Conservation (phyloP, 2,888 invertebrate species). For the Steinernema carpocapsae region DNA sequence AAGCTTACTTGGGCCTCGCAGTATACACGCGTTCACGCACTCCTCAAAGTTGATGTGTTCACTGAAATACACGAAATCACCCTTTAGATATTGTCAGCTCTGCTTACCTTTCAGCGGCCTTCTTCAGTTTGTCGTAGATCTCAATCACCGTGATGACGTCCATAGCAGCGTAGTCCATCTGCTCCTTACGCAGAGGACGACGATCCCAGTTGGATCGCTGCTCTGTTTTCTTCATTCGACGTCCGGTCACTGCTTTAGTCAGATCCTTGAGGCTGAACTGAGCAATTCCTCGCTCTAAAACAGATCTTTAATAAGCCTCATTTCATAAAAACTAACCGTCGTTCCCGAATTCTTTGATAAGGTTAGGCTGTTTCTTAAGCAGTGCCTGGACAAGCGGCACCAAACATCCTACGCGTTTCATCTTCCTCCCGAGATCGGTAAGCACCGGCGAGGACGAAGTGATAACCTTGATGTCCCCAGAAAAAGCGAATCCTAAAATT, state of each 20-base stretch:
- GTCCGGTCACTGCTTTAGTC: conserved; percentile 37
- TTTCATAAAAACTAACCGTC: conserved; percentile 6
- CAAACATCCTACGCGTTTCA: neutral
- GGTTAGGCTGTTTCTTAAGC: neutral
- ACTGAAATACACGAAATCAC: too few relatives aligned
- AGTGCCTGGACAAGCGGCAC: neutral
- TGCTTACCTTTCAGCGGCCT: neutral
- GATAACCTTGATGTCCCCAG: conserved; percentile 48
- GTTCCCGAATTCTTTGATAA: neutral
- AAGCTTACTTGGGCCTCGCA: too few relatives aligned
- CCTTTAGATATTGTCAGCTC: too few relatives aligned
- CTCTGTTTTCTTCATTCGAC: conserved; percentile 47
- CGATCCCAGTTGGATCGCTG: conserved; percentile 49
- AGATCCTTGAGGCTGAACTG: conserved; percentile 48
- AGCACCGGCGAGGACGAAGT: conserved; percentile 35
- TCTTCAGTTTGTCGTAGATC: conserved; percentile 33
- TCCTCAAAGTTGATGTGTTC: too few relatives aligned
- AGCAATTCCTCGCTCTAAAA: conserved; percentile 40
- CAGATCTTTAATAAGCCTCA: conserved; percentile 43
- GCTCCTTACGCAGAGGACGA: conserved; percentile 46
- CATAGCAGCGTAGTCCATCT: conserved; percentile 50
- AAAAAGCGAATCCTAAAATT: conserved; percentile 50
- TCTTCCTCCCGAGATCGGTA: neutral
- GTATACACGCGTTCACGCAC: too few relatives aligned
- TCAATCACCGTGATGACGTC: conserved; percentile 49